These are phyloP conservation scores for Anser brachyrhynchus DNA, from an alignment of 2,113 vertebrate genomes.

Conservation along the genomic window DNA sequence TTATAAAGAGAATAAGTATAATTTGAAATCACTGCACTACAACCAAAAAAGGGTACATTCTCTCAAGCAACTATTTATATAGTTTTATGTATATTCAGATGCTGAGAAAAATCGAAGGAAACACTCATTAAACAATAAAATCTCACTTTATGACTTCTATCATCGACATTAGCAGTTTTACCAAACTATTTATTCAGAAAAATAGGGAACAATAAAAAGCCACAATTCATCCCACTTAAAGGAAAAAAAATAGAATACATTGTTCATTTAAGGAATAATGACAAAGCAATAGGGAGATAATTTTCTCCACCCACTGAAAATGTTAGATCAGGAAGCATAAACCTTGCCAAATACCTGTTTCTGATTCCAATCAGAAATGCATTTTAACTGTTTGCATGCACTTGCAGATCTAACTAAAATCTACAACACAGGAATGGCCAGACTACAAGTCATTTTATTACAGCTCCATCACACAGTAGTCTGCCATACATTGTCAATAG, in stretches of 20 bases:
- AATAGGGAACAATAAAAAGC: conserved; percentile 56
- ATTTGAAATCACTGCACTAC: conserved; percentile 16
- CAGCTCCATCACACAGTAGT: background rate
- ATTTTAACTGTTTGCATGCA: conserved; percentile 31
- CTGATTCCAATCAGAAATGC: conserved; percentile 29
- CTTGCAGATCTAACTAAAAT: background rate
- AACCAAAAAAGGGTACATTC: conserved; percentile 14
- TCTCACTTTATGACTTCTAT: conserved; percentile 41
- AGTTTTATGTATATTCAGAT: conserved; percentile 38
- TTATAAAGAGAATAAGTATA: conserved; percentile 13
- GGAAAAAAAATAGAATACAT: conserved; percentile 21
- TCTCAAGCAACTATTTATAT: conserved; percentile 43
- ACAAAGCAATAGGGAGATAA: conserved; percentile 62
- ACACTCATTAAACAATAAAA: conserved; percentile 59
- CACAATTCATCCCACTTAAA: conserved; percentile 61
- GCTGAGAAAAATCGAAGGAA: conserved; percentile 29
- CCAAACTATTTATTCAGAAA: conserved; percentile 57
- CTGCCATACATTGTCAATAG: conserved; percentile 27
- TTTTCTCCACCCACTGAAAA: conserved; percentile 60
- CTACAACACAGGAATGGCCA: background rate
- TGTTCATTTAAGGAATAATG: conserved; percentile 66
- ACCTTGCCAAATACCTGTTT: conserved; percentile 12
- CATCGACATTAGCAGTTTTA: conserved; percentile 56
- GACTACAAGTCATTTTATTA: background rate
- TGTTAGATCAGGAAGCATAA: conserved; percentile 40